These are phyloP conservation scores for Gopherus flavomarginatus DNA, from an alignment of 2,113 vertebrate species.

Conservation along the genomic window DNA sequence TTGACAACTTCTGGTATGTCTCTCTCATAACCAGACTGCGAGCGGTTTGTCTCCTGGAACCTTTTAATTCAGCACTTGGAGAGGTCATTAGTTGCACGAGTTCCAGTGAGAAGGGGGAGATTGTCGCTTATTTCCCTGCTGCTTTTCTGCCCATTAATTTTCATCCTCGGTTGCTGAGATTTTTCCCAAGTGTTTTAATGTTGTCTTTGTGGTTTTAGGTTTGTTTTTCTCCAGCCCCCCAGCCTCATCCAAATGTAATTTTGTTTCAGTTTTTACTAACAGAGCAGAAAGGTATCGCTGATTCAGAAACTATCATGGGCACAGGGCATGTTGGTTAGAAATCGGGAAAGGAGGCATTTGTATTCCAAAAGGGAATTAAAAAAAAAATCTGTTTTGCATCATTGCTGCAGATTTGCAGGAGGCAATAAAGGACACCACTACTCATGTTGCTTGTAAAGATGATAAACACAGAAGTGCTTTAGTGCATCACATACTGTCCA, in stretches of 20 bases:
- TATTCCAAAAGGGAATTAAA: conserved; percentile 75
- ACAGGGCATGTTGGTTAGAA: conserved; percentile 57
- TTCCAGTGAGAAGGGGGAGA: conserved; percentile 56
- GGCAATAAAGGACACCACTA: conserved; percentile 48
- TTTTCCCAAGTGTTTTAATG: conserved; percentile 38
- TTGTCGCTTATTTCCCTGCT: conserved; percentile 55
- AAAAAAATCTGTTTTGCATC: conserved; percentile 72
- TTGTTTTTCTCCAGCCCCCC: background rate
- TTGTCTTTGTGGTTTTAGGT: conserved; percentile 44
- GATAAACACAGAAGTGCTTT: conserved; percentile 49
- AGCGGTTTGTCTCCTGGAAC: conserved; percentile 25
- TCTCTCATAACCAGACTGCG: background rate
- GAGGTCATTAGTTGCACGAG: conserved; percentile 80
- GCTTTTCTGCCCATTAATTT: conserved; percentile 48
- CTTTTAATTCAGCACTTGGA: conserved; percentile 74
- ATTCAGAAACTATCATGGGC: conserved; percentile 71
- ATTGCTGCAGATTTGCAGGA: conserved; percentile 70
- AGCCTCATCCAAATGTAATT: conserved; percentile 34
- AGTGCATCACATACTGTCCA: conserved; percentile 29
- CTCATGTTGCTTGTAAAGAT: conserved; percentile 58
- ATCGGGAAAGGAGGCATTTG: conserved; percentile 71
- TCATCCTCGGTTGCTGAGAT: conserved; percentile 58
- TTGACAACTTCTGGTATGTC: conserved; percentile 76
- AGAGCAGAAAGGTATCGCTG: conserved; percentile 54
- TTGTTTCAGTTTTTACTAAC: conserved; percentile 52